phyloP scores from a whole-genome alignment of 2,888 invertebrate genomes.

The Villa cingulata region DNA sequence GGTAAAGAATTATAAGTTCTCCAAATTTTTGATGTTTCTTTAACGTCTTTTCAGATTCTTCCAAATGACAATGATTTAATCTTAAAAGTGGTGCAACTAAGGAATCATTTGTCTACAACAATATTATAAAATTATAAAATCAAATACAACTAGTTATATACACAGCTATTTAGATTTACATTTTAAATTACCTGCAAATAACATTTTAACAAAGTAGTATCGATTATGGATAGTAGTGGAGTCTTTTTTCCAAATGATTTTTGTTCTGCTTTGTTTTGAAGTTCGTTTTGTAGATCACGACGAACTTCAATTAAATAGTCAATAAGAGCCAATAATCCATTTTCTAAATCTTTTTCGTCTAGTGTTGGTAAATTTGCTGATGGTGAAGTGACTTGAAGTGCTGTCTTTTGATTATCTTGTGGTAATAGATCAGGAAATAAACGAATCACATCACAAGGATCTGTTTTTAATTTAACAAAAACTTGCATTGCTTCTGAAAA shows the following conservation, averaged over 20 bases:
- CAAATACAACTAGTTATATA: slow-evolving; percentile 3
- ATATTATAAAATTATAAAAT: neutral
- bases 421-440: slow-evolving; percentile 75
- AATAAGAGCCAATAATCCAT: slow-evolving; percentile 75
- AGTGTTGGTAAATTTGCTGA: slow-evolving; percentile 34
- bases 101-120: slow-evolving; percentile 77
- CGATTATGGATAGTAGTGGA: slow-evolving; percentile 78
- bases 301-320: slow-evolving; percentile 76
- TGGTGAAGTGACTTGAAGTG: slow-evolving; percentile 20
- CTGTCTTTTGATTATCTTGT: slow-evolving; percentile 21
- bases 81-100: slow-evolving; percentile 82
- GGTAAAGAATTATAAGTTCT: slow-evolving; percentile 90
- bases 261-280: slow-evolving; percentile 28
- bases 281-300: slow-evolving; percentile 38
- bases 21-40: slow-evolving; percentile 76
- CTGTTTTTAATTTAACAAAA: slow-evolving; percentile 78
- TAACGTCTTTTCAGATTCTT: slow-evolving; percentile 83
- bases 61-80: slow-evolving; percentile 81
- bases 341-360: slow-evolving; percentile 73
- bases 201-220: slow-evolving; percentile 92
- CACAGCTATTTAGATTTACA: too few species aligned
- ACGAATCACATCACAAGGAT: slow-evolving; percentile 90
- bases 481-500: slow-evolving; percentile 85
- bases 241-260: slow-evolving; percentile 27
- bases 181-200: slow-evolving; percentile 63